These are phyloP conservation scores for Psilopsiagon aymara DNA, from an alignment of 2,113 vertebrate species.

Conservation along the genomic window DNA sequence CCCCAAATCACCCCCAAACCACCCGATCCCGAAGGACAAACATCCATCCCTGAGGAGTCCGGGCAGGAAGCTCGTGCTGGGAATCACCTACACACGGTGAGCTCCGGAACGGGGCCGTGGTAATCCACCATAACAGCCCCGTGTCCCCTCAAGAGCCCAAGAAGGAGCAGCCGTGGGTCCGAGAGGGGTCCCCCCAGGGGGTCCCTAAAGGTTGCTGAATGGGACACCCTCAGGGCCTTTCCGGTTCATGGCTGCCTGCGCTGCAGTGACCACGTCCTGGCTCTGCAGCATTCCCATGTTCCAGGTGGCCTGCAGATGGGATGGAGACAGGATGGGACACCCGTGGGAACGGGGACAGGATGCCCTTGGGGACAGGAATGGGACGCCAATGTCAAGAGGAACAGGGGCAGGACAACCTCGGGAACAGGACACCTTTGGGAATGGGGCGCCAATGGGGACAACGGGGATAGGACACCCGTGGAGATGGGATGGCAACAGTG, in stretches of 20 bases:
- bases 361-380: too few species aligned
- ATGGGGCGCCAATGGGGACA: not conserved
- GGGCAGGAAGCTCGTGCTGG: not conserved
- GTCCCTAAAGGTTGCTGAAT: not conserved
- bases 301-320: not conserved
- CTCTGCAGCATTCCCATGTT: not conserved
- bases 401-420: not conserved
- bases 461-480: too few species aligned
- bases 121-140: not conserved
- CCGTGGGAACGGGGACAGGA: not conserved
- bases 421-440: not conserved
- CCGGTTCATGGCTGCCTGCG: not conserved
- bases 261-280: not conserved
- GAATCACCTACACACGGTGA: not conserved
- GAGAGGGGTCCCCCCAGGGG: not conserved
- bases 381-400: not conserved
- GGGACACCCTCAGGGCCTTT: not conserved
- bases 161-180: not conserved
- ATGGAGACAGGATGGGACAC: too few species aligned
- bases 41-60: not conserved
- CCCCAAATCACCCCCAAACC: too few species aligned
- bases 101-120: not conserved
- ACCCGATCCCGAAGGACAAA: not conserved
- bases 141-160: not conserved
- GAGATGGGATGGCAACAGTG: not conserved